Conservation (phyloP, 2,113 vertebrate genomes). For the Eupsittula cactorum region DNA sequence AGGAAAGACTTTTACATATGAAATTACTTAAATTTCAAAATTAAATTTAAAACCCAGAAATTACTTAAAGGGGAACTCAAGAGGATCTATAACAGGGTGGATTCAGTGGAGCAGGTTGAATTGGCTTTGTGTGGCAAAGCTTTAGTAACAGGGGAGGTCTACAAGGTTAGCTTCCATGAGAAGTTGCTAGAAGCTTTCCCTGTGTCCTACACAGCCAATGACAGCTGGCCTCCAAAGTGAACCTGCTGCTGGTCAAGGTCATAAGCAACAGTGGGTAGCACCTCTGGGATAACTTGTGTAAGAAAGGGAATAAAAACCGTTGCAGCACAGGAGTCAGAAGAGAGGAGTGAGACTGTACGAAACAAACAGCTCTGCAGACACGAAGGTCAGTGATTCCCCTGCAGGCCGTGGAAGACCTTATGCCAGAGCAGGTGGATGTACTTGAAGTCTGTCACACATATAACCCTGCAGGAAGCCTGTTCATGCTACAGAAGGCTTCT, state of each 20-base stretch:
- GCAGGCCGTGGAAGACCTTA: too few relatives aligned
- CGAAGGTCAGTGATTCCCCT: not conserved
- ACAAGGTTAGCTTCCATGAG: not conserved
- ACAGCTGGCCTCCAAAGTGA: not conserved
- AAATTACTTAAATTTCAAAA: not conserved
- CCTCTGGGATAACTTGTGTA: not conserved
- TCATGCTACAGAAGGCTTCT: not conserved
- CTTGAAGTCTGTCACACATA: not conserved
- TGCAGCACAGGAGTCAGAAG: not conserved
- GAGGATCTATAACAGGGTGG: not conserved
- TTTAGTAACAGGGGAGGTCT: not conserved
- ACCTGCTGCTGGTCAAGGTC: not conserved
- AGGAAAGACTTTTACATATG: not conserved
- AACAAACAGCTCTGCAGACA: not conserved
- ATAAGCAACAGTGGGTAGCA: fast-evolving
- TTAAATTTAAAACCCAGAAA: not conserved
- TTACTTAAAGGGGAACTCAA: not conserved
- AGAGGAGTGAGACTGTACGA: not conserved
- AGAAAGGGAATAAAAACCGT: not conserved
- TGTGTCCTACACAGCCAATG: not conserved
- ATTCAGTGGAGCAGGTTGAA: not conserved
- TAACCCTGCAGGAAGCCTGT: not conserved
- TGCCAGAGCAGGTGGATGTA: fast-evolving
- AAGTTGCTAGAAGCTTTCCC: not conserved
- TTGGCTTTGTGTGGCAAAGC: not conserved